These are phyloP conservation scores for Drosophila atripex DNA, from an alignment of 2,888 invertebrate species.

Conservation along the genomic window DNA sequence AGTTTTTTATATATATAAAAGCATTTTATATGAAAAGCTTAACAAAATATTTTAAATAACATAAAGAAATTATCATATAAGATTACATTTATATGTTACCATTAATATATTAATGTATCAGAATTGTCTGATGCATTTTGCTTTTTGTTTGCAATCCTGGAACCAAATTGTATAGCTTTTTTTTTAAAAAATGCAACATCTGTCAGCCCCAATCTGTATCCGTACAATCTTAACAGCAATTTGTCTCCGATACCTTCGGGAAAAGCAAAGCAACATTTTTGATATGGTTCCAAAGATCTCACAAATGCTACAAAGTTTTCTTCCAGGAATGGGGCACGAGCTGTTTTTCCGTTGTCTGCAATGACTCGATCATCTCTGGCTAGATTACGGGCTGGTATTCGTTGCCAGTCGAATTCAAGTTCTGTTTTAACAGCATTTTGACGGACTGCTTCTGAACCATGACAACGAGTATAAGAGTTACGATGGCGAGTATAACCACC, in stretches of 20 bases:
- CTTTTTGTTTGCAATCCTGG: constrained; percentile 95
- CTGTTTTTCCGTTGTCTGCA: constrained; percentile 93
- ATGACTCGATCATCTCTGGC: constrained; percentile 97
- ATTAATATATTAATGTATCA: constrained; percentile 11
- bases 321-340: constrained; percentile 92
- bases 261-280: constrained; percentile 83
- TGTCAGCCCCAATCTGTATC: constrained; percentile 87
- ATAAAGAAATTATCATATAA: too few species aligned
- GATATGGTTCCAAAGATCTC: constrained; percentile 87
- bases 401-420: constrained; percentile 90
- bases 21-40: too few species aligned
- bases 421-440: constrained; percentile 87
- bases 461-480: constrained; percentile 87
- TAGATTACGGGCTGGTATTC: constrained; percentile 95
- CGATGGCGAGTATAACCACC: constrained; percentile 97
- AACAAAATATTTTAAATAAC: too few species aligned
- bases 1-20: too few species aligned
- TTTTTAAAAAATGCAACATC: constrained; percentile 90
- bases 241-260: constrained; percentile 96
- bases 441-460: constrained; percentile 56
- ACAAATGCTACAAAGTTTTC: constrained; percentile 88
- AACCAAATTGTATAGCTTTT: constrained; percentile 98
- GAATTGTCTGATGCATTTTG: constrained; percentile 94
- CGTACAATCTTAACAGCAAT: constrained; percentile 91
- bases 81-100: not conserved